These are phyloP conservation scores for Aspidiotus destructor DNA, from an alignment of 2,888 invertebrate genomes.

Conservation along the genomic window DNA sequence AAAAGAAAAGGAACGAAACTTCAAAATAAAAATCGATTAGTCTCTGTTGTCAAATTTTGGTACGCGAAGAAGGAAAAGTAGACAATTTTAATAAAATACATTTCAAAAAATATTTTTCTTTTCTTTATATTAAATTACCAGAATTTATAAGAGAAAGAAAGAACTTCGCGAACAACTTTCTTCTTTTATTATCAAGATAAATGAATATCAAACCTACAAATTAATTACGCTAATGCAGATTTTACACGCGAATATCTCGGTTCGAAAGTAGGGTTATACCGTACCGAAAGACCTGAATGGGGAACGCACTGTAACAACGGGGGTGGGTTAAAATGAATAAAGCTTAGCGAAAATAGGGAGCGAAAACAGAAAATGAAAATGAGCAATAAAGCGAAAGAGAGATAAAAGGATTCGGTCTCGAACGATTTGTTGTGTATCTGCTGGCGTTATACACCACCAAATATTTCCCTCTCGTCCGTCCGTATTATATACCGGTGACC, in stretches of 20 bases:
- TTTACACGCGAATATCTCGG: conserved; percentile 29
- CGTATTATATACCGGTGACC: no score
- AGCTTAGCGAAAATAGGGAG: conserved; percentile 27
- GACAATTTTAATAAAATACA: not conserved
- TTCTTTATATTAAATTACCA: conserved; percentile 15
- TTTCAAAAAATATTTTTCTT: not conserved
- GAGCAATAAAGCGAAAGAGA: conserved; percentile 20
- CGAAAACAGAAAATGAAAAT: conserved; percentile 28
- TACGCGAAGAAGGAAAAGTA: not conserved
- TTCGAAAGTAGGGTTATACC: conserved; percentile 19
- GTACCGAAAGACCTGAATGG: conserved; percentile 12
- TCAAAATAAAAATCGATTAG: conserved; percentile 4
- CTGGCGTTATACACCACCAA: no score
- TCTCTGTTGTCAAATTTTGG: not conserved
- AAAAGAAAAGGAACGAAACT: not conserved
- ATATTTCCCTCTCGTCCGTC: no score
- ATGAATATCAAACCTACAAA: conserved; percentile 29
- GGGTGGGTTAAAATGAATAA: conserved; percentile 13
- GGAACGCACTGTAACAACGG: conserved; percentile 24
- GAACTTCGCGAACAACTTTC: conserved; percentile 12
- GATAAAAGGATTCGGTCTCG: conserved; percentile 21
- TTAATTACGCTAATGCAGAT: conserved; percentile 30
- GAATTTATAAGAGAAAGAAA: conserved; percentile 7
- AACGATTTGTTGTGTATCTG: conserved; percentile 14
- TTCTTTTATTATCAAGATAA: conserved; percentile 21